Evolutionary conservation across 2,888 invertebrate genomes (phyloP), one percentile per base, ranked within the genome.

Genomic region (Melinaea marsaeus): DNA sequence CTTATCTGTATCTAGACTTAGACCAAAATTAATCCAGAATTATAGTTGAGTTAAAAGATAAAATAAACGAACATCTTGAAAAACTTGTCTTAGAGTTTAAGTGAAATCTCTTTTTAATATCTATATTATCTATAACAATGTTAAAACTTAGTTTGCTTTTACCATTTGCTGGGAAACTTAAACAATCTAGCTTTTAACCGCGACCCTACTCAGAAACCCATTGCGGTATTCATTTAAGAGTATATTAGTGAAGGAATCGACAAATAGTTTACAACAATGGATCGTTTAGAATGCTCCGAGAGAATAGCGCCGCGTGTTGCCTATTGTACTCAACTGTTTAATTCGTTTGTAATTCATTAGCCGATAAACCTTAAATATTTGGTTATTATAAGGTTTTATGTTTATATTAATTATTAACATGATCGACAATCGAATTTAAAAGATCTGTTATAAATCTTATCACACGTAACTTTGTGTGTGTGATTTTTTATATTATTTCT

Each of bases 271-370:
- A 32, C 32, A 13, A 51, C 13, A 55, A 61, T 13, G 47, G 58
- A 57, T 57, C 35, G 45, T 11, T 61, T 22, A 42, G 35, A 13
- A 35, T 47, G 61, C 34, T n/a, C 46, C n/a, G 35, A 13, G 13
- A 61, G 57, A 48, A 58, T 55, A 61, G 55, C 64, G 48, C 64
- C 58, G 64, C 64, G 64, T 61, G 64, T 58, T 55, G 55, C 48
- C 56, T 32, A 64, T 64, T 64, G 61, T 58, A 56, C 57, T 42
- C 64, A 61, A 64, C 64, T 64, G 64, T 61, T 45, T 34, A 57
- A 55, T 57, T 55, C 46, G 55, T n/a, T 35, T 55, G 34, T 58
- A 37, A 64, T 48, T 58, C 58, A 58, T 61, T 48, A 51, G 42
- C 13, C 57, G 34, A 32, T 11, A 22, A 48, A 13, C 13, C 1